These are phyloP conservation scores for Carollia perspicillata DNA, from an alignment of 2,113 vertebrate genomes.

Conservation along the genomic window DNA sequence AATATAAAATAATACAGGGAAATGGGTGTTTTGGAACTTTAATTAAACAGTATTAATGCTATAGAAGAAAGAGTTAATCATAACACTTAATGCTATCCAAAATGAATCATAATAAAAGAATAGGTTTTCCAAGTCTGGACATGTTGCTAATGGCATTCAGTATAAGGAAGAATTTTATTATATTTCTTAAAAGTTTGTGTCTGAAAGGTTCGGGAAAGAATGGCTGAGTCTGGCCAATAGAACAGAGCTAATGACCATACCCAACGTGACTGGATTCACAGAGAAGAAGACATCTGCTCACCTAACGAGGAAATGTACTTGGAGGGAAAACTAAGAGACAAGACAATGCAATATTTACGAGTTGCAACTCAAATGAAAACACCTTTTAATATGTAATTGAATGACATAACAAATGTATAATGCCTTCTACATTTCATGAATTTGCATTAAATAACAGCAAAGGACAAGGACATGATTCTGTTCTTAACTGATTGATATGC, in stretches of 20 bases:
- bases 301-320: conserved; percentile 22
- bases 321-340: conserved; percentile 12
- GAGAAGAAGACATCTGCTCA: background rate
- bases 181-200: conserved; percentile 7
- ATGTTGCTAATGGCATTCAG: background rate
- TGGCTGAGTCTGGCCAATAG: background rate
- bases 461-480: conserved; percentile 26
- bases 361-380: conserved; percentile 48
- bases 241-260: background rate
- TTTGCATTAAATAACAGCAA: conserved; percentile 28
- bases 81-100: conserved; percentile 13
- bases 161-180: background rate
- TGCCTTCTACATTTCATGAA: conserved; percentile 43
- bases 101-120: conserved; percentile 57
- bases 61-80: conserved; percentile 58
- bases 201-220: background rate
- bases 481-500: conserved; percentile 37
- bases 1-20: conserved; percentile 69
- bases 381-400: conserved; percentile 58
- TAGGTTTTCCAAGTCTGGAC: conserved; percentile 34
- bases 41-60: conserved; percentile 74
- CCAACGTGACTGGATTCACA: background rate
- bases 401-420: conserved; percentile 50
- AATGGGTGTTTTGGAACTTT: conserved; percentile 58
- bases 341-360: conserved; percentile 39